Percentiles rank a stretch among this genome's conserved stretches.
phyloP scores from a whole-genome alignment of 2,888 invertebrate genomes.

The Octodonta nipae region DNA sequence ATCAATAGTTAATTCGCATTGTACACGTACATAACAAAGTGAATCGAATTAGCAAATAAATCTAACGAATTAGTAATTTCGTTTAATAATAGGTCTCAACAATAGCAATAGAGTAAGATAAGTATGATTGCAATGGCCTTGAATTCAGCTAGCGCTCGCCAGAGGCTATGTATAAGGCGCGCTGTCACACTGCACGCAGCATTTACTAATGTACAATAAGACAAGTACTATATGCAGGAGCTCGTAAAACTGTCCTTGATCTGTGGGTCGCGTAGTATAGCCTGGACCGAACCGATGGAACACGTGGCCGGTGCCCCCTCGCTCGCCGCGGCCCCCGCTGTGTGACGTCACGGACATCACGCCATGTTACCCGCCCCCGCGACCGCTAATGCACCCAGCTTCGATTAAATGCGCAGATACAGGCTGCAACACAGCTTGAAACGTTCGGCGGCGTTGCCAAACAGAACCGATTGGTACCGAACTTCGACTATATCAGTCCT shows the following conservation, averaged over 20 bases:
- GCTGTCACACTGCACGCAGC: conserved; percentile 28
- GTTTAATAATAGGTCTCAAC: conserved; percentile 23
- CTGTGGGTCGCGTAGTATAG: conserved; percentile 38
- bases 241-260: conserved; percentile 40
- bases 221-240: conserved; percentile 34
- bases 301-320: conserved; percentile 30
- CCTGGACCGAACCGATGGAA: conserved; percentile 28
- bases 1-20: too few species aligned
- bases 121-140: conserved; percentile 34
- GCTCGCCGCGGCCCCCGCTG: conserved; percentile 14
- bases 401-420: conserved; percentile 34
- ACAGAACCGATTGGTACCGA: too few species aligned
- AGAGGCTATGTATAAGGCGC: conserved; percentile 24
- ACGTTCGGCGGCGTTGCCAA: conserved; percentile 17
- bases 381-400: conserved; percentile 27
- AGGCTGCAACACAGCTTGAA: conserved; percentile 30
- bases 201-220: conserved; percentile 28
- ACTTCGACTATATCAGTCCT: too few species aligned
- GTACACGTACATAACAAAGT: too few species aligned
- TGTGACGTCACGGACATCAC: conserved; percentile 35
- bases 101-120: too few species aligned
- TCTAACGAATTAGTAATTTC: conserved; percentile 20
- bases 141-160: conserved; percentile 23
- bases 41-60: conserved; percentile 8
- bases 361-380: conserved; percentile 30